These are phyloP conservation scores for Argopecten irradians DNA, from an alignment of 1,140 invertebrate species.

Conservation along the genomic window DNA sequence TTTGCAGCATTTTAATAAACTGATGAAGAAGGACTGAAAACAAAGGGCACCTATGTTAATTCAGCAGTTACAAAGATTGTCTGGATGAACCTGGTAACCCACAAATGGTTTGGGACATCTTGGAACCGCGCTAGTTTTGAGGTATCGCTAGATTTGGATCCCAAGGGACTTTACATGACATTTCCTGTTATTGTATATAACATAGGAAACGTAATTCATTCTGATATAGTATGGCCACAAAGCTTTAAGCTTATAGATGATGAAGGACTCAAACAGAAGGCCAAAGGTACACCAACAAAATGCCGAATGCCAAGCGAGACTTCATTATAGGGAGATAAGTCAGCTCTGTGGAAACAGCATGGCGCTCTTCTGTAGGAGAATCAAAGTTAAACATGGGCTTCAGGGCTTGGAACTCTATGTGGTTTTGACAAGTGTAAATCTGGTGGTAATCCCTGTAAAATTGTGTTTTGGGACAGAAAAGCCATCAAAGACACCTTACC, in stretches of 20 bases:
- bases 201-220: background rate
- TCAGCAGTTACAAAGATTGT: background rate
- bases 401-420: background rate
- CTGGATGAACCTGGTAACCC: background rate
- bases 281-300: background rate
- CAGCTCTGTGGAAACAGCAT: background rate
- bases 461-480: background rate
- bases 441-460: background rate
- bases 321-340: background rate
- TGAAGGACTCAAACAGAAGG: background rate
- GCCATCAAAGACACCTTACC: conserved; percentile 7
- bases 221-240: background rate
- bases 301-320: background rate
- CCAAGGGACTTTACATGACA: background rate
- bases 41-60: too few relatives aligned
- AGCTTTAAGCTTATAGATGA: background rate
- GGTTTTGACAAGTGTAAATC: conserved; percentile 13
- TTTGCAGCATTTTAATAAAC: too few relatives aligned
- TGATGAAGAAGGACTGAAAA: too few relatives aligned
- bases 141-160: background rate
- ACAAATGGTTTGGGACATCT: background rate
- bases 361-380: background rate
- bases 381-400: background rate
- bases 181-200: background rate
- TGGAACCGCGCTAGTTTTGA: too few relatives aligned